Evolutionary conservation across 23 tunicate species (phyloP), one percentile per base, ranked within the genome.

Genomic region (Halocynthia aurantium): DNA sequence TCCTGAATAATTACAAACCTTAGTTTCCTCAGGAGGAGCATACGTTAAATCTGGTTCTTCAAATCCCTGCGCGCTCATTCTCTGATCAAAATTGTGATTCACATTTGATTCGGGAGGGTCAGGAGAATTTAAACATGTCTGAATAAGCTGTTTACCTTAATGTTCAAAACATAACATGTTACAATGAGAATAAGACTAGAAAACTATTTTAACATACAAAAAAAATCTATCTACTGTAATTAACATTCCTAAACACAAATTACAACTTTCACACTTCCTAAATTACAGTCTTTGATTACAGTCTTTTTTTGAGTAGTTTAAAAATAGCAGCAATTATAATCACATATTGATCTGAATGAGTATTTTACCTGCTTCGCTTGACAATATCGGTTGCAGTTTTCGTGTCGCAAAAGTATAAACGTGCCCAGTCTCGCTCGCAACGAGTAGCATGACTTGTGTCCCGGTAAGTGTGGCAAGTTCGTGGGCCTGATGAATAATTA

Each of bases 361-460:
- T 19, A 68, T 15, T 21, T 22, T 62, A 92, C 98, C 98, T 86
- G 89, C 88, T 82, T 92, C 98, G 79, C 89, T 92, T 22, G 98
- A 92, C 10, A 96, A 53, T 10, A 96, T 87, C 6, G 99, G 99
- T 73, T 96, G 96, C 6, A 96, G 79, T 67, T 96, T 96, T 57
- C 88, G 67, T 20, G 99, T 96, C 60, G 99, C 96, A 66, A 90
- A 90, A n/a, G 99, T 96, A 81, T 96, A 89, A 21, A 96, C 96
- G 73, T 96, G 99, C 0, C 99, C 99, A 0, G 99, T 96, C 63
- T 96, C 99, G 62, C 94, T 86, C n/a, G 99, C 99, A 7, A 96
- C 99, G 53, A 96, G 74, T 50, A 96, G 71, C 99, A 96, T 96
- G 13, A 96, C 99, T 76, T 96, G 99, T 8, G 97, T 96, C 22